Evolutionary conservation across 2,797 vertebrate species (phyloP), one percentile per base, ranked within the genome.

Genomic region (Meda fulgida): DNA sequence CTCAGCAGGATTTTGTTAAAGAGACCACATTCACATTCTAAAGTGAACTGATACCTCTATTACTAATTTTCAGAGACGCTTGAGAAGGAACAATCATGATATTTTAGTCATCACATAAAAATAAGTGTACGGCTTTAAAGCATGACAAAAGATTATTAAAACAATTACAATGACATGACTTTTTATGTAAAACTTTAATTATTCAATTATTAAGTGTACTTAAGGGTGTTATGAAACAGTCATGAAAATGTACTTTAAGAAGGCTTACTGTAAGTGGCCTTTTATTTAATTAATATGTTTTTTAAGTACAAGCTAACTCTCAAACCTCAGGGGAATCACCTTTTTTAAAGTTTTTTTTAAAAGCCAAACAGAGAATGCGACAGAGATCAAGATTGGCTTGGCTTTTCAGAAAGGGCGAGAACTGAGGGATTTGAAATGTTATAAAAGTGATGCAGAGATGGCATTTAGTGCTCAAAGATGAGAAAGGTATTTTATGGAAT

Each of bases 51-150:
- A 77, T 71, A 51, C 55, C 36, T 73, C 53, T 73, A 72, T 80
- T 84, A 77, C 58, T 65, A 63, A 80, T 75, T 63, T 38, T 69
- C 34, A 70, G 65, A 84, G n/a, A 75, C 55, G 51, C 51, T 36
- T 60, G 81, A 46, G 43, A 40, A 72, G 21, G 38, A 71, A 43
- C 31, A 51, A 38, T 66, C 63, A 81, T 81, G 73, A 7, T 34
- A 75, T 75, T 34, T 26, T 43, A 48, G 71, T 31, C 43, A 73
- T 29, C 29, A 75, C 29, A 31, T 36, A 36, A 36, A 75, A 53
- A 53, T 34, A 53, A 34, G 29, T 75, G 29, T 34, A 53, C 29
- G 34, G 14, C 29, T 34, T 34, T 53, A 53, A 75, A 21, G 7
- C 29, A 36, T 36, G 19, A 19, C 19, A 51, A 21, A 21, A 53